These are phyloP conservation scores for Dicerorhinus sumatrensis DNA, from an alignment of 2,113 vertebrate species.

Conservation along the genomic window DNA sequence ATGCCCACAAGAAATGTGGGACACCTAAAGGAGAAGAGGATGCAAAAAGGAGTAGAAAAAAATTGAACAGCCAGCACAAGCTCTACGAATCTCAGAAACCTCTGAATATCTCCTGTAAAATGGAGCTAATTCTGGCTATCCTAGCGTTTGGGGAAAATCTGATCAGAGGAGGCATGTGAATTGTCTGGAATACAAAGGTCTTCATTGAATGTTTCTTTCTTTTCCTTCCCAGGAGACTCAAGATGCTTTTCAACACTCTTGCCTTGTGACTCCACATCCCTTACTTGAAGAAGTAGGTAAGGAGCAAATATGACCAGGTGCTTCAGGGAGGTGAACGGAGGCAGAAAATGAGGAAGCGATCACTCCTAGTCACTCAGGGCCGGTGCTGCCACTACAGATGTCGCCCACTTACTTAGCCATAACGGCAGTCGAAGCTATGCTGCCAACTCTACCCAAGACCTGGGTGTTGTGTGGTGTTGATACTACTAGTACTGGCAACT, in stretches of 20 bases:
- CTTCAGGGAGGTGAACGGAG: background rate
- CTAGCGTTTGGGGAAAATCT: background rate
- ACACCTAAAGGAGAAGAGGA: background rate
- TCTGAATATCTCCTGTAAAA: background rate
- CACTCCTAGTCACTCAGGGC: fast-evolving
- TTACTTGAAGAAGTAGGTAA: background rate
- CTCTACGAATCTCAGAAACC: background rate
- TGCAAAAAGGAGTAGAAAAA: background rate
- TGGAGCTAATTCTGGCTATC: background rate
- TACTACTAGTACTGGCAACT: background rate
- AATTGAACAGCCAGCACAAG: background rate
- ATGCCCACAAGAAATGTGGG: background rate
- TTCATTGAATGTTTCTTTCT: background rate
- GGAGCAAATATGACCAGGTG: background rate
- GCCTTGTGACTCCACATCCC: background rate
- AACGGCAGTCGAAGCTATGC: background rate
- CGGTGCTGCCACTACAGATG: background rate
- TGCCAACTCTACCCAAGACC: background rate
- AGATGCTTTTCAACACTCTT: background rate
- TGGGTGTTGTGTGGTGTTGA: background rate
- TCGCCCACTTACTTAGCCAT: background rate
- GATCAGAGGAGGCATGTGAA: background rate
- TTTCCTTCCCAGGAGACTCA: background rate
- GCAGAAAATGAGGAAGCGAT: background rate
- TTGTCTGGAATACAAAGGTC: background rate